Conservation (phyloP, 2,113 vertebrate species). For the Istiophorus platypterus region DNA sequence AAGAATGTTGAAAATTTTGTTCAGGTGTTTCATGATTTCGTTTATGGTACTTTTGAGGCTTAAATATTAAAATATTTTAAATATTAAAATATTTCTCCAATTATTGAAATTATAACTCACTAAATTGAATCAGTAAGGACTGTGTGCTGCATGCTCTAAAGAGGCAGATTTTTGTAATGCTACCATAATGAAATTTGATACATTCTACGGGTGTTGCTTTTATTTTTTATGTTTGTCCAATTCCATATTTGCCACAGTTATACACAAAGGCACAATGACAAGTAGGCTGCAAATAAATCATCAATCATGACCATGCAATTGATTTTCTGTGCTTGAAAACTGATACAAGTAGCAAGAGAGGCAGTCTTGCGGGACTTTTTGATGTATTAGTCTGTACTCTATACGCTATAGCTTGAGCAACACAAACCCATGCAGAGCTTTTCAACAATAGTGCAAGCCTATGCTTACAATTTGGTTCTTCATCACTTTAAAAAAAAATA, state of each 20-base stretch:
- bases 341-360: constrained; percentile 4
- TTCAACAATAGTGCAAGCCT: not conserved
- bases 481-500: no score
- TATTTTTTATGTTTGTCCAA: not conserved
- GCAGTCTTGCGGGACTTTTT: not conserved
- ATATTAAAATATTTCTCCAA: no score
- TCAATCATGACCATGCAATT: not conserved
- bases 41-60: not conserved
- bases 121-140: not conserved
- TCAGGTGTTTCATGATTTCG: not conserved
- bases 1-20: no score
- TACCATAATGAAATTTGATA: not conserved
- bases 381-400: not conserved
- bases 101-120: not conserved
- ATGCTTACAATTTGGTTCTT: not conserved
- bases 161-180: not conserved
- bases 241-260: not conserved
- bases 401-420: not conserved
- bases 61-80: no score
- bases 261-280: not conserved
- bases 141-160: not conserved
- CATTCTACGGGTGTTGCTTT: not conserved
- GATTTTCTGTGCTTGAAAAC: constrained; percentile 1
- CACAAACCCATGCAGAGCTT: not conserved
- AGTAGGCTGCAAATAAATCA: constrained; percentile 1